Evolutionary conservation across 2,888 invertebrate genomes (phyloP).

Genomic region (Polymixis lichenea): DNA sequence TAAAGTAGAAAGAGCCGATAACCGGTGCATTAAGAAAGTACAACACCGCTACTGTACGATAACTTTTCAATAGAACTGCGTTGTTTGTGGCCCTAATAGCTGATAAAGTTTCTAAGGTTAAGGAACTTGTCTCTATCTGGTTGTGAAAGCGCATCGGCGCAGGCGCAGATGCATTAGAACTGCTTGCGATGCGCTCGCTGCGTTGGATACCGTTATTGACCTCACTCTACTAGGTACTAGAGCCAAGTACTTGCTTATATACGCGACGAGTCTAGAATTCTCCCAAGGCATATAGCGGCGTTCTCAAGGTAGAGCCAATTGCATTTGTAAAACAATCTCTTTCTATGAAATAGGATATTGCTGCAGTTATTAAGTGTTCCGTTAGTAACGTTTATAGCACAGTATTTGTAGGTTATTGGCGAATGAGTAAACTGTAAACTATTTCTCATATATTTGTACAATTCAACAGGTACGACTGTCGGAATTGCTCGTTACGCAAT

Average conservation of each 20-base stretch:
- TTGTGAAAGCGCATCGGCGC: constrained; percentile 74
- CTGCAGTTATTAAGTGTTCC: constrained; percentile 45
- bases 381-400: constrained; percentile 38
- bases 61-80: constrained; percentile 71
- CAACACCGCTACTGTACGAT: constrained; percentile 76
- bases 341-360: constrained; percentile 59
- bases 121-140: constrained; percentile 71
- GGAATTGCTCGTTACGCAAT: constrained; percentile 59
- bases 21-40: constrained; percentile 81
- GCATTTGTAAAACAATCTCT: constrained; percentile 56
- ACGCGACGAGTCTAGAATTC: constrained; percentile 65
- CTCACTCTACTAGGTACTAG: constrained; percentile 73
- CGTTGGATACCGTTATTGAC: constrained; percentile 84
- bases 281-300: constrained; percentile 53
- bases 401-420: constrained; percentile 53
- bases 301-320: constrained; percentile 56
- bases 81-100: constrained; percentile 74
- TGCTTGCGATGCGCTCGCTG: constrained; percentile 82
- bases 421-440: constrained; percentile 49
- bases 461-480: constrained; percentile 41
- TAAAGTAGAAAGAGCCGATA: constrained; percentile 82
- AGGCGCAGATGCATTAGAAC: constrained; percentile 81
- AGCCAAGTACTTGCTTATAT: constrained; percentile 60
- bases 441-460: constrained; percentile 51
- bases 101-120: constrained; percentile 78